Percentiles rank a stretch among this genome's conserved stretches.
Conservation (phyloP, 1,140 invertebrate genomes). For the Araneus ventricosus region DNA sequence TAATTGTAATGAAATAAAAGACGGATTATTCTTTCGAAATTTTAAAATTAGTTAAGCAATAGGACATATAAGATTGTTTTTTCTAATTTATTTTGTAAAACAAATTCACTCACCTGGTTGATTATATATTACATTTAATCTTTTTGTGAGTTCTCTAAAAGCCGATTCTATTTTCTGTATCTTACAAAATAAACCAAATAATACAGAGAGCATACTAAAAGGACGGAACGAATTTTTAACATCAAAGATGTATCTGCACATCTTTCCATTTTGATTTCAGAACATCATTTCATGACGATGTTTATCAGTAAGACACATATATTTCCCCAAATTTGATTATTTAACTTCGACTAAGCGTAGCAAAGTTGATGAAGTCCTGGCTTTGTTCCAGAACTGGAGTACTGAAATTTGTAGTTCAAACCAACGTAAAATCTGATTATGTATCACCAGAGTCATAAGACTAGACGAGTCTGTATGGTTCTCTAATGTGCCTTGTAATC, state of each 20-base stretch:
- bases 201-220: too few relatives aligned
- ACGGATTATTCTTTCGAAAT: too few relatives aligned
- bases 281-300: not conserved
- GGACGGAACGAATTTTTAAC: not conserved
- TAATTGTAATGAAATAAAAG: too few relatives aligned
- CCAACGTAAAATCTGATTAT: not conserved
- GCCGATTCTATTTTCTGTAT: too few relatives aligned
- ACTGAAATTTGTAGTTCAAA: not conserved
- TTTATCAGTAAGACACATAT: not conserved
- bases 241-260: not conserved
- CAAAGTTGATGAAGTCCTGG: not conserved
- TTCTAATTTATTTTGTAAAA: too few relatives aligned
- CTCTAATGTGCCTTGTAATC: not conserved
- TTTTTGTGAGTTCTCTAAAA: too few relatives aligned
- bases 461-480: not conserved
- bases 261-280: not conserved
- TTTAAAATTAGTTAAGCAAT: too few relatives aligned
- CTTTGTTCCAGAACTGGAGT: not conserved
- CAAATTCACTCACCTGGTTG: too few relatives aligned
- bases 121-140: too few relatives aligned
- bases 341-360: not conserved
- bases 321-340: not conserved
- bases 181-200: too few relatives aligned
- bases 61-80: too few relatives aligned
- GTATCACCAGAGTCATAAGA: not conserved